Evolutionary conservation across 2,888 invertebrate genomes (phyloP).

Genomic region (Caenorhabditis zanzibari): DNA sequence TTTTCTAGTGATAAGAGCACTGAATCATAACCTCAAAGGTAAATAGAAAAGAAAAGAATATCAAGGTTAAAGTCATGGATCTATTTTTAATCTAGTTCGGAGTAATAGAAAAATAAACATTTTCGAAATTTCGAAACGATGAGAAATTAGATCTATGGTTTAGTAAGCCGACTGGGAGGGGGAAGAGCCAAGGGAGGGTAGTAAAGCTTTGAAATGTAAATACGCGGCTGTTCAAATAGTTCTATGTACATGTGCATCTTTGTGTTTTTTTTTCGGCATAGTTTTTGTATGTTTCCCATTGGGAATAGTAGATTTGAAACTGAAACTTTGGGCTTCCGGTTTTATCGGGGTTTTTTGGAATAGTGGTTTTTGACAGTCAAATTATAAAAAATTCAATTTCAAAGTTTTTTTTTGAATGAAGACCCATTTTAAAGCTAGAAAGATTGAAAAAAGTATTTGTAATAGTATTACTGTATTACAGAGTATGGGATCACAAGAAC

Average conservation of each 20-base stretch:
- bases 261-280: conserved; percentile 13
- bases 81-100: neutral
- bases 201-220: conserved; percentile 52
- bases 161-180: conserved; percentile 22
- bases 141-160: conserved; percentile 56
- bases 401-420: too few species aligned
- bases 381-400: too few species aligned
- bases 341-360: too few species aligned
- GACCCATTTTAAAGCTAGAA: too few species aligned
- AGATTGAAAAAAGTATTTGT: too few species aligned
- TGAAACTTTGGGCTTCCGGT: neutral
- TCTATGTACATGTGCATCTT: conserved; percentile 59
- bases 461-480: too few species aligned
- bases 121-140: conserved; percentile 25
- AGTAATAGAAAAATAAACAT: conserved; percentile 39
- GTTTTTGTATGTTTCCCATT: conserved; percentile 20
- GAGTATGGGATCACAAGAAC: too few species aligned
- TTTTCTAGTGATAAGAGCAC: conserved; percentile 17
- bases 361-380: too few species aligned
- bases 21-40: conserved; percentile 25
- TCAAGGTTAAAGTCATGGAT: conserved; percentile 15
- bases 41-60: conserved; percentile 17
- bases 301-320: conserved; percentile 12
- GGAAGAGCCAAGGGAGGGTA: conserved; percentile 9
- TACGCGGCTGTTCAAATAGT: conserved; percentile 60